Evolutionary conservation across 2,888 invertebrate species (phyloP), one percentile per base, ranked within the genome.

Genomic region (Stictocephala bisonia): DNA sequence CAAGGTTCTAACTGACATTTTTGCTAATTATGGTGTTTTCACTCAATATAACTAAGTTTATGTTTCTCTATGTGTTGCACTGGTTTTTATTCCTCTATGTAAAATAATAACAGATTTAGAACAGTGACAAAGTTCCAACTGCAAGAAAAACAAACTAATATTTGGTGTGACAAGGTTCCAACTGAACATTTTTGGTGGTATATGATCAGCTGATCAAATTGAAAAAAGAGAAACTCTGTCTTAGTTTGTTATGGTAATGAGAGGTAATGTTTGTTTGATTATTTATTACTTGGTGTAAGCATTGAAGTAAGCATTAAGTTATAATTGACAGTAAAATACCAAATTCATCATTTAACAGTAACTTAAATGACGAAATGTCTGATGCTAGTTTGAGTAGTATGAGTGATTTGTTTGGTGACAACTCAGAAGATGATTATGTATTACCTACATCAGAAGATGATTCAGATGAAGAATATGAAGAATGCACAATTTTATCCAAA

Each of bases 31-130:
- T 44, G 44, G 44, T 3, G 13, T 44, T 44, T 44, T 53, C 44
- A 44, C 6, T 44, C 44, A 44, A 44, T 44, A 44, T 44, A 44
- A 44, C 3, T 44, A 7, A 44, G 44, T 44, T 44, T n/a, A n/a
- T n/a, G n/a, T n/a, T n/a, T n/a, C n/a, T n/a, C n/a, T 50, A 50
- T 50, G 50, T 50, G 50, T 50, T 50, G 22, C 50, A 20, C 50
- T 22, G 50, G 50, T 50, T 50, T 50, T 50, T 50, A 50, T 50
- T 50, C 9, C 22, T 50, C 50, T 50, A 20, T 50, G 50, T 50
- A 15, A 50, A 50, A 50, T 18, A 20, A 50, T 50, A 50, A 50
- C 50, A 44, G 44, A 44, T 44, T 44, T 44, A 44, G 44, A 44
- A 44, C 44, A 44, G 44, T 44, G 44, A 44, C 50, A 18, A 50